A percentile compares a stretch with the other conserved stretches of the same genome.
Evolutionary conservation across 2,113 vertebrate species (phyloP).

Genomic region (Ramphastos sulfuratus): DNA sequence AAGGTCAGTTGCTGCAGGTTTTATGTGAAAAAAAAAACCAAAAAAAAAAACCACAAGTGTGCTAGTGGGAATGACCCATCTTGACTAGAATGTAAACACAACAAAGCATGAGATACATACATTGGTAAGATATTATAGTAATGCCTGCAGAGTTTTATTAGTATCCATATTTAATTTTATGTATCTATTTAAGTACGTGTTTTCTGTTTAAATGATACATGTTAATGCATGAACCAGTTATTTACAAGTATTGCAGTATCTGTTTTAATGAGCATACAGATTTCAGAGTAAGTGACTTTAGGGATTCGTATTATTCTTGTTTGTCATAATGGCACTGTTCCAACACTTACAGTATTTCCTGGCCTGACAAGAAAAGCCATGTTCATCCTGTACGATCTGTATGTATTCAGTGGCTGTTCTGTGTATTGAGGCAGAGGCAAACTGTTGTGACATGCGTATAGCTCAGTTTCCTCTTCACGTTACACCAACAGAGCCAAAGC

Average conservation of each 20-base stretch:
- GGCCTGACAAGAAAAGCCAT: conserved; percentile 68
- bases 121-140: conserved; percentile 93
- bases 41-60: conserved; percentile 75
- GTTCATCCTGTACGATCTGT: conserved; percentile 75
- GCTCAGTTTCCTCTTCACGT: conserved; percentile 3
- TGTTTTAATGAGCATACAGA: conserved; percentile 47
- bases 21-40: conserved; percentile 92
- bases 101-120: conserved; percentile 96
- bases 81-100: conserved; percentile 90
- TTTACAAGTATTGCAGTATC: conserved; percentile 49
- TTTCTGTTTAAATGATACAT: conserved; percentile 80
- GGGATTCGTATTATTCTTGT: conserved; percentile 73
- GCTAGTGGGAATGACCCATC: conserved; percentile 93
- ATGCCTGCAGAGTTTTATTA: conserved; percentile 92
- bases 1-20: conserved; percentile 99
- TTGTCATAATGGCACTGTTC: conserved; percentile 73
- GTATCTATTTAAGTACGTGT: conserved; percentile 75
- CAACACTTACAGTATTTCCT: conserved; percentile 61
- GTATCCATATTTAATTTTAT: conserved; percentile 73
- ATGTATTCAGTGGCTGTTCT: conserved; percentile 72
- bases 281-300: conserved; percentile 50
- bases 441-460: background rate
- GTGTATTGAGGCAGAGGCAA: conserved; percentile 37
- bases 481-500: background rate
- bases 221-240: conserved; percentile 92